Evolutionary conservation across 2,888 invertebrate genomes (phyloP).

Genomic region (Cheiracanthium punctorium): DNA sequence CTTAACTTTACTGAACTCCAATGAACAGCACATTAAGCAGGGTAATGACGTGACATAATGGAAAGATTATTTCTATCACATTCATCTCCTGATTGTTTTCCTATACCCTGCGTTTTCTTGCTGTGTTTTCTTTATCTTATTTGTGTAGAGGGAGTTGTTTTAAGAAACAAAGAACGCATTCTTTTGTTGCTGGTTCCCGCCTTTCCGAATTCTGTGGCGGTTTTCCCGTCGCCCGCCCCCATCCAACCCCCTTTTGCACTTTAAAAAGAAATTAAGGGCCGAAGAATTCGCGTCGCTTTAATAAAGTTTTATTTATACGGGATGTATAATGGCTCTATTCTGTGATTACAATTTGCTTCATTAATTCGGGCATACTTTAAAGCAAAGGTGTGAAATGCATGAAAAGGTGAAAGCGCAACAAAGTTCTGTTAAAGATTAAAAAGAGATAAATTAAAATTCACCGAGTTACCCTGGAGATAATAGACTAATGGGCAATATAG

Average conservation of each 20-base stretch:
- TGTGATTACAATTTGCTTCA: constrained; percentile 47
- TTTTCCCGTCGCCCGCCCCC: constrained; percentile 7
- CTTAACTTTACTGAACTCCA: constrained; percentile 55
- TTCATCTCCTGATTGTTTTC: constrained; percentile 71
- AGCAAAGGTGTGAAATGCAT: not conserved
- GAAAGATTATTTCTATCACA: constrained; percentile 70
- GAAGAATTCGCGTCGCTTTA: constrained; percentile 32
- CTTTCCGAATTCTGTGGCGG: constrained; percentile 30
- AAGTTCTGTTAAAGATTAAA: not conserved
- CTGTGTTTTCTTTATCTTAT: constrained; percentile 61
- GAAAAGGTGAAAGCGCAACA: not conserved
- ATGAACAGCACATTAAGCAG: constrained; percentile 67
- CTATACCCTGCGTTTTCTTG: constrained; percentile 59
- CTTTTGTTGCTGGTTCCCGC: constrained; percentile 47
- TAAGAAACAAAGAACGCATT: constrained; percentile 60
- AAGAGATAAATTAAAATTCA: not conserved
- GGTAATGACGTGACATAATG: constrained; percentile 69
- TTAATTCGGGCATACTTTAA: constrained; percentile 42
- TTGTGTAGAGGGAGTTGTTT: constrained; percentile 59
- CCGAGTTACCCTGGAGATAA: not conserved
- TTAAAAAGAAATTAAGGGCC: constrained; percentile 64
- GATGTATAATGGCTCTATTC: constrained; percentile 35
- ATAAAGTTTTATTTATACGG: constrained; percentile 34
- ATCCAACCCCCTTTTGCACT: constrained; percentile 2
- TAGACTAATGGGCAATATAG: not conserved